Percentiles rank a stretch among this genome's conserved stretches.
Conservation (phyloP, 2,888 invertebrate genomes). For the Acronicta psi region DNA sequence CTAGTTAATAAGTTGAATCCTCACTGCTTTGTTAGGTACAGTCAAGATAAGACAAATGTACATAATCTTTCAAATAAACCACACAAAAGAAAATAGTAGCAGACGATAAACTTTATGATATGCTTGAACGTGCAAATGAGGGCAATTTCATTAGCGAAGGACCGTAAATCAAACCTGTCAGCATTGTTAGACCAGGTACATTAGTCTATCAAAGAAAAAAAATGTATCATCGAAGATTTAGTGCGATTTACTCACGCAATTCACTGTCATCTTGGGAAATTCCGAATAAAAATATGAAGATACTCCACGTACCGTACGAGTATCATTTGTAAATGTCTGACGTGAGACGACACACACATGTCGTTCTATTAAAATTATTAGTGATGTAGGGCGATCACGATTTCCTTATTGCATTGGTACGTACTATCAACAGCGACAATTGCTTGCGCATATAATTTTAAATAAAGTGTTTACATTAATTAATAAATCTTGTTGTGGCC, state of each 20-base stretch:
- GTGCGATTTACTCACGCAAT: conserved; percentile 31
- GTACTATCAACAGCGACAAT: conserved; percentile 16
- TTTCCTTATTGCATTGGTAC: conserved; percentile 49
- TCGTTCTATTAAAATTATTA: conserved; percentile 45
- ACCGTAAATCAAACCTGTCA: conserved; percentile 28
- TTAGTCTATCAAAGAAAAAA: conserved; percentile 26
- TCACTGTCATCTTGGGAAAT: conserved; percentile 31
- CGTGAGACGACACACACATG: conserved; percentile 35
- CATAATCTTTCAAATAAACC: conserved; percentile 6
- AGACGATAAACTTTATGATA: conserved; percentile 26
- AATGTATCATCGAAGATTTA: conserved; percentile 33
- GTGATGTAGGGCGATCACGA: conserved; percentile 50
- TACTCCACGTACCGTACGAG: conserved; percentile 14
- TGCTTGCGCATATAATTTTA: conserved; percentile 14
- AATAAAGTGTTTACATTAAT: conserved; percentile 21
- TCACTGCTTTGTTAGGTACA: conserved; percentile 9
- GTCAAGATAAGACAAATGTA: conserved; percentile 10
- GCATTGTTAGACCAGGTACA: conserved; percentile 26
- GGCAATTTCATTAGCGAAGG: conserved; percentile 37
- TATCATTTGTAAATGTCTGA: conserved; percentile 51
- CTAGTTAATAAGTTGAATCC: conserved; percentile 8
- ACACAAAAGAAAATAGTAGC: conserved; percentile 11
- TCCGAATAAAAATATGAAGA: conserved; percentile 40
- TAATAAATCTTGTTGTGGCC: conserved; percentile 32
- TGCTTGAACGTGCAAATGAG: conserved; percentile 39